These are phyloP conservation scores for Holothuria leucospilota DNA, from an alignment of 53 echinoderm and acorn worm genomes.

Conservation along the genomic window DNA sequence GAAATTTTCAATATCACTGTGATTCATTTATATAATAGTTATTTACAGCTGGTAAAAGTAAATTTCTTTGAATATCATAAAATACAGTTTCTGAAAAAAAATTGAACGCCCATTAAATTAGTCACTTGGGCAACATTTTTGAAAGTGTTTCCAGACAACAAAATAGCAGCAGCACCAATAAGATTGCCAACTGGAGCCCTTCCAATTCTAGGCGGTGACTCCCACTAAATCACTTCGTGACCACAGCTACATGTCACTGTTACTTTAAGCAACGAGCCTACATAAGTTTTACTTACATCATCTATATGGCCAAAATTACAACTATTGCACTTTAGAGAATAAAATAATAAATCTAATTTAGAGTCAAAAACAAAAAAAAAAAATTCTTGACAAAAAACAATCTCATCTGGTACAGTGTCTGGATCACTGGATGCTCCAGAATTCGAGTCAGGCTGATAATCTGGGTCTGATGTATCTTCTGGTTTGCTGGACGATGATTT, in stretches of 20 bases:
- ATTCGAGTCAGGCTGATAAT: too few relatives aligned
- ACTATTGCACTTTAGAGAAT: background rate
- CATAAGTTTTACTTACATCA: background rate
- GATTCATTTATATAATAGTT: background rate
- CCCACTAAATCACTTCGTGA: slow-evolving; percentile 50
- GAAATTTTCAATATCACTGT: background rate
- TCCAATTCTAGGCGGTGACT: background rate
- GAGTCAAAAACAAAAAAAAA: slow-evolving; percentile 35
- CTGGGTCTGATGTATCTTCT: too few relatives aligned
- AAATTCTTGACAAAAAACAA: slow-evolving; percentile 3
- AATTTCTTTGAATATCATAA: background rate
- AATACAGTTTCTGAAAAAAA: too few relatives aligned
- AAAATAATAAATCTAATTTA: slow-evolving; percentile 26
- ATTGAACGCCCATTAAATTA: slow-evolving; percentile 10
- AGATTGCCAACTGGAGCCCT: background rate
- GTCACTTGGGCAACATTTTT: background rate
- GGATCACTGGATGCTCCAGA: too few relatives aligned
- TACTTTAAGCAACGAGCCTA: slow-evolving; percentile 43
- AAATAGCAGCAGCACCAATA: slow-evolving; percentile 11
- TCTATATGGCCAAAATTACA: background rate
- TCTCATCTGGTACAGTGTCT: background rate
- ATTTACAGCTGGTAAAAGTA: background rate
- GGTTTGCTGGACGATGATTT: too few relatives aligned
- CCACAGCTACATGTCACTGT: slow-evolving; percentile 45
- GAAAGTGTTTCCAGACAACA: too few relatives aligned